Conservation (phyloP, 1,140 invertebrate species). For the Pseudomyrmex pallidus region DNA sequence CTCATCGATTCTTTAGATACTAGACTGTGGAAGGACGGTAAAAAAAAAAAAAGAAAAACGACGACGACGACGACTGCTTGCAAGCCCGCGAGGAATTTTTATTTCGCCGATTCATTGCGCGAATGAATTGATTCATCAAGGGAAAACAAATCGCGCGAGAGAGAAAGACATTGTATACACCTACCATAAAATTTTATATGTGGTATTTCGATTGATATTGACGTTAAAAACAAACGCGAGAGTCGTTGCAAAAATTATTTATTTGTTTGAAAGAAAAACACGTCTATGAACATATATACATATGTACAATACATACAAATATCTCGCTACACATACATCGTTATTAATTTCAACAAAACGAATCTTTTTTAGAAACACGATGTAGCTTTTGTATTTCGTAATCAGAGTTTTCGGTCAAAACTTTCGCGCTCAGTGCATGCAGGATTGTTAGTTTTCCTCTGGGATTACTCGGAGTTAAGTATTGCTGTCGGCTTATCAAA, state of each 20-base stretch:
- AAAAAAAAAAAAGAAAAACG: constrained; percentile 31
- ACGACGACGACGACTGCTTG: neutral
- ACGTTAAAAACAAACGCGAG: no score
- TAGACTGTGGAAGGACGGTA: constrained; percentile 51
- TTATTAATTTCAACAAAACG: no score
- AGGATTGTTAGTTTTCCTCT: neutral
- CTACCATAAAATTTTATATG: neutral
- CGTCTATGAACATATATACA: no score
- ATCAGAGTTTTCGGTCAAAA: neutral
- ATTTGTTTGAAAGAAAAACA: no score
- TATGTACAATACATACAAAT: no score
- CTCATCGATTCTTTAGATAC: constrained; percentile 60
- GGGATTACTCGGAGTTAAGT: neutral
- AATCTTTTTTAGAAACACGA: neutral
- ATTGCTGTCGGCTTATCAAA: neutral
- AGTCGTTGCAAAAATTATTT: no score
- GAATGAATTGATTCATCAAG: constrained; percentile 31
- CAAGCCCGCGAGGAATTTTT: constrained; percentile 25
- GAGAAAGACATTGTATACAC: neutral
- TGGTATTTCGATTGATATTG: no score
- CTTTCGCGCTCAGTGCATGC: neutral
- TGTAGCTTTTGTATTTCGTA: neutral
- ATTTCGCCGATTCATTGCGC: constrained; percentile 24
- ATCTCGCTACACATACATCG: no score
- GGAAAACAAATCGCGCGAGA: neutral